Conservation (phyloP, 2,113 vertebrate species). For the Neopipo cinnamomea region DNA sequence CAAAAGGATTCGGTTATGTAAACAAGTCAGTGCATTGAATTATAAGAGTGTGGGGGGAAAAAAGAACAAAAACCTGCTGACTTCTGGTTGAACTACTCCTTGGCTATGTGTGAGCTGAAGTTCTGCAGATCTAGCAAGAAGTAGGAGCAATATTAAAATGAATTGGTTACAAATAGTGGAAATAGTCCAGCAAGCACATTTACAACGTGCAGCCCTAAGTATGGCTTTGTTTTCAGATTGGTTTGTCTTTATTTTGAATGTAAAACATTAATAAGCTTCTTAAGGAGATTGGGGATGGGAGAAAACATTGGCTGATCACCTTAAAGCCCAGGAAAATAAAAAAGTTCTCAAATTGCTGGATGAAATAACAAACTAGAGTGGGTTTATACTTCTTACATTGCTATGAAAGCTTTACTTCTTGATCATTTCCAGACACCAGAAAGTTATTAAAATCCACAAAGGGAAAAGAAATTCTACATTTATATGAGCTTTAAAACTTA, state of each 20-base stretch:
- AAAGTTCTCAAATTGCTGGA: constrained; percentile 38
- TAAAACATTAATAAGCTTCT: constrained; percentile 35
- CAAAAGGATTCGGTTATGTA: constrained; percentile 58
- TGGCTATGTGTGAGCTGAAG: not conserved
- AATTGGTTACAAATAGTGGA: constrained; percentile 41
- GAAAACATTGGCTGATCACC: constrained; percentile 42
- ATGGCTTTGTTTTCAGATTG: constrained; percentile 30
- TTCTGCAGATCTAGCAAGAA: constrained; percentile 36
- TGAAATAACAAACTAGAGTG: constrained; percentile 59
- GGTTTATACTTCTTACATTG: constrained; percentile 46
- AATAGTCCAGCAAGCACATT: constrained; percentile 20
- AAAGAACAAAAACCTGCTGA: not conserved
- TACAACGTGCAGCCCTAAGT: not conserved
- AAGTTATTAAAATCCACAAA: constrained; percentile 52
- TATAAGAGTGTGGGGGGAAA: not conserved
- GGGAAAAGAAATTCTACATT: constrained; percentile 36
- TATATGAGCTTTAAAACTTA: constrained; percentile 23
- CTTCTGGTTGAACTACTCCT: not conserved
- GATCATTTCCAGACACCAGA: constrained; percentile 60
- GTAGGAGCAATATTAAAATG: constrained; percentile 4
- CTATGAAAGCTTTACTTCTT: constrained; percentile 57
- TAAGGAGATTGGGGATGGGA: not conserved
- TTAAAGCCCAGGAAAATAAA: constrained; percentile 45
- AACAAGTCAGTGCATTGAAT: constrained; percentile 40
- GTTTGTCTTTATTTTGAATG: constrained; percentile 52